These are phyloP conservation scores for Fabriciana adippe DNA, from an alignment of 2,888 invertebrate genomes.

Conservation along the genomic window DNA sequence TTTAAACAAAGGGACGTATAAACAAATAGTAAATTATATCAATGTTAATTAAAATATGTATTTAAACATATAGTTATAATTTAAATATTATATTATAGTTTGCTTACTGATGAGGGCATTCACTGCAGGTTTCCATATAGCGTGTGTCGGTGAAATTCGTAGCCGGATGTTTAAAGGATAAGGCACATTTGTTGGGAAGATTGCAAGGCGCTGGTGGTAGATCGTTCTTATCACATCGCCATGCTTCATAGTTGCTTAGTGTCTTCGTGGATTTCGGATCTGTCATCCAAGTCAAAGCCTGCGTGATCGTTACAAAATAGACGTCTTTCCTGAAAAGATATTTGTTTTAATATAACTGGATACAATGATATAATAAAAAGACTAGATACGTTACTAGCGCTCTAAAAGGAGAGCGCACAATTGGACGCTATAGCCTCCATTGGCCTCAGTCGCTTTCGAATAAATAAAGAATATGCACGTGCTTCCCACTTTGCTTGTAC, in stretches of 20 bases:
- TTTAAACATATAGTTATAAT: not conserved
- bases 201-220: constrained; percentile 89
- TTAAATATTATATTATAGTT: constrained; percentile 28
- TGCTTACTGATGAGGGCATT: constrained; percentile 89
- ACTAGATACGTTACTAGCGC: too few relatives aligned
- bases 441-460: too few relatives aligned
- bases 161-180: constrained; percentile 89
- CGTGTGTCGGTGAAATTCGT: constrained; percentile 90
- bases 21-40: too few relatives aligned
- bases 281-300: constrained; percentile 95
- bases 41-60: not conserved
- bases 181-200: constrained; percentile 90
- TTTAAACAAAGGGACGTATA: too few relatives aligned
- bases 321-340: constrained; percentile 87
- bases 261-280: constrained; percentile 89
- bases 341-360: not conserved
- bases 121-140: constrained; percentile 93
- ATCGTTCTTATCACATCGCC: constrained; percentile 90
- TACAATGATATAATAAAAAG: too few relatives aligned
- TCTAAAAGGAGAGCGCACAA: too few relatives aligned
- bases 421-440: too few relatives aligned
- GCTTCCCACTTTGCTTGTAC: too few relatives aligned
- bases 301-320: constrained; percentile 93
- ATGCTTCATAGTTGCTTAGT: constrained; percentile 88
- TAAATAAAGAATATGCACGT: too few relatives aligned